A percentile compares a stretch with the other conserved stretches of the same genome.
phyloP scores from a whole-genome alignment of 1,140 invertebrate species.

The Cydia amplana region DNA sequence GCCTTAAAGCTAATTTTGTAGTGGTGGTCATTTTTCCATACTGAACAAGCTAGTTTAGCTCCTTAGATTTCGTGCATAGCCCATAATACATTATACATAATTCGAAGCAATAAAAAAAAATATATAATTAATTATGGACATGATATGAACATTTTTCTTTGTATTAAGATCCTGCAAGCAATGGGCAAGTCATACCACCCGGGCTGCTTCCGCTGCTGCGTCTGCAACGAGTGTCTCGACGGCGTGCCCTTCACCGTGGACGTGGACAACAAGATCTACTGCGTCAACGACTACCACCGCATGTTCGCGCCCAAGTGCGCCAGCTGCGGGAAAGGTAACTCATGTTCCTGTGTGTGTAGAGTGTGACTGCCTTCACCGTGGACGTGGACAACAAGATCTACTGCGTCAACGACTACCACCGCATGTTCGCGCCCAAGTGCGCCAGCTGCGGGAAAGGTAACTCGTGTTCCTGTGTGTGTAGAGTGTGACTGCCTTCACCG shows the following conservation, averaged over 20 bases:
- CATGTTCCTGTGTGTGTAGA: slow-evolving; percentile 75
- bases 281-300: slow-evolving; percentile 98
- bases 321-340: slow-evolving; percentile 93
- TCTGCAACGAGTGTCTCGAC: slow-evolving; percentile 98
- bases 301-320: slow-evolving; percentile 99
- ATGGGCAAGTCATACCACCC: slow-evolving; percentile 99
- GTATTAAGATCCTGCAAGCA: slow-evolving; percentile 94
- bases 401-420: slow-evolving; percentile 98
- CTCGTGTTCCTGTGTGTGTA: background rate
- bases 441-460: slow-evolving; percentile 95
- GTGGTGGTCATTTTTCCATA: background rate
- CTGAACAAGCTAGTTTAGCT: too few species aligned
- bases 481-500: slow-evolving; percentile 98
- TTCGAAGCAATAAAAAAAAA: too few species aligned
- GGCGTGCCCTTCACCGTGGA: slow-evolving; percentile 99
- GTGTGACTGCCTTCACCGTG: slow-evolving; percentile 98
- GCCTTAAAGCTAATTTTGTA: slow-evolving; percentile 6
- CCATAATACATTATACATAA: too few species aligned
- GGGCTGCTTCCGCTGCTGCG: slow-evolving; percentile 98
- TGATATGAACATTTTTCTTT: slow-evolving; percentile 8
- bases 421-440: slow-evolving; percentile 98
- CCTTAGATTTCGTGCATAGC: too few species aligned
- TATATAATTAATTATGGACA: too few species aligned
- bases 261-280: slow-evolving; percentile 99
- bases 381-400: slow-evolving; percentile 99